Evolutionary conservation across 2,113 vertebrate species (phyloP), one percentile per base, ranked within the genome.

Genomic region (Silurus meridionalis): DNA sequence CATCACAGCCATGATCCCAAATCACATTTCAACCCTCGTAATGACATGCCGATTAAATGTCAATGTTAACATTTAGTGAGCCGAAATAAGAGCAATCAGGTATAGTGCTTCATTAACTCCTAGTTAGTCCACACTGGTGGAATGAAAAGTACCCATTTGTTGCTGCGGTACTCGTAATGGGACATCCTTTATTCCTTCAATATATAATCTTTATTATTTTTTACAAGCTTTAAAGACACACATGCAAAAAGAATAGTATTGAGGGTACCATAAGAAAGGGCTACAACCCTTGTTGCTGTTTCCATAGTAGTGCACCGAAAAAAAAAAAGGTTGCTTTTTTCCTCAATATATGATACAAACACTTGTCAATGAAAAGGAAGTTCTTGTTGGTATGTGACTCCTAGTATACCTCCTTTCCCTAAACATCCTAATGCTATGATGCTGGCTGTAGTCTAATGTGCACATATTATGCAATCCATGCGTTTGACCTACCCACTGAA

Each of bases 401-500:
- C 19, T 17, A 37, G 14, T 55, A 69, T 61, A 21, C 80, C 15
- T 15, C 28, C 13, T 19, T 10, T 63, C 5, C 0, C 6, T n/a
- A 84, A 15, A 63, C 28, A 28, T 3, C 1, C 8, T 57, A 79
- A 79, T 15, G 6, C 14, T 60, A 19, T 1, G 14, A 19, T 80
- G 15, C 5, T 80, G 55, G 7, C 55, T 60, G 17, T 13, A 77
- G 50, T 11, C 52, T 19, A 57, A 78, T 1, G 17, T 17, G 6
- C n/a, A 17, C 4, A 78, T 55, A 78, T 28, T 25, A 25, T 55
- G 15, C 78, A 60, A 57, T 60, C 9, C 28, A 46, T 60, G 3
- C 7, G 48, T 37, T 23, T 83, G 80, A 87, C 85, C 85, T 87
- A 87, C 85, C 85, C 48, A 66, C 5, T 86, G 9, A 61, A 72